Conservation (phyloP, 2,797 vertebrate genomes). For the Enteromius anoplus region DNA sequence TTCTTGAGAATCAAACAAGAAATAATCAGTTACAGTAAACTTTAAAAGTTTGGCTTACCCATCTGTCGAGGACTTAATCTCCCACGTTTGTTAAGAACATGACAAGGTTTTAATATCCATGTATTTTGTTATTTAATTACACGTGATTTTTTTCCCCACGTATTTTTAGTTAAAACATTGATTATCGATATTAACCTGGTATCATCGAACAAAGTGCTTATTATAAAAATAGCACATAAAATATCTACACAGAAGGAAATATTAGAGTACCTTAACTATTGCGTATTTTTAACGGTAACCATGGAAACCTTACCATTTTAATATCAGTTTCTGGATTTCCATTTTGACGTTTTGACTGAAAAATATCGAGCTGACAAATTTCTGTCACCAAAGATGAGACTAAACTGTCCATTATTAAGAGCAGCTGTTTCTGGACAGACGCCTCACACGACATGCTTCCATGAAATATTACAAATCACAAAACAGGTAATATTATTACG, state of each 20-base stretch:
- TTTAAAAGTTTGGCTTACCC: not conserved
- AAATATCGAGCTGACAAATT: slow-evolving; percentile 51
- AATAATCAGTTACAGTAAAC: not conserved
- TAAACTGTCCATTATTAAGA: slow-evolving; percentile 48
- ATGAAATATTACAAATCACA: not conserved
- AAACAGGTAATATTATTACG: too few species aligned
- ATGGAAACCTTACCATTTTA: not conserved
- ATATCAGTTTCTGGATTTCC: slow-evolving; percentile 43
- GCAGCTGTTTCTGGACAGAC: slow-evolving; percentile 33
- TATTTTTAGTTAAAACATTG: not conserved
- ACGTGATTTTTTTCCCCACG: not conserved
- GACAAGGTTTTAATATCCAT: not conserved
- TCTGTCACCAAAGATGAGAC: slow-evolving; percentile 44
- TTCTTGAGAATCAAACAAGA: slow-evolving; percentile 5
- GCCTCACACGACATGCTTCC: slow-evolving; percentile 25
- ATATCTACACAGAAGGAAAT: too few species aligned
- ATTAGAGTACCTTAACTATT: too few species aligned
- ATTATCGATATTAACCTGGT: not conserved
- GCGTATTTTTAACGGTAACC: not conserved
- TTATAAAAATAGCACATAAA: not conserved
- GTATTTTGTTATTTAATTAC: not conserved
- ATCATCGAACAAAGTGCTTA: not conserved
- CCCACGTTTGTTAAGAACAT: not conserved
- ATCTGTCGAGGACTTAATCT: not conserved
- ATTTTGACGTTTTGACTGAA: slow-evolving; percentile 19